Conservation (phyloP, 2,797 vertebrate genomes). For the Rhinophrynus dorsalis region DNA sequence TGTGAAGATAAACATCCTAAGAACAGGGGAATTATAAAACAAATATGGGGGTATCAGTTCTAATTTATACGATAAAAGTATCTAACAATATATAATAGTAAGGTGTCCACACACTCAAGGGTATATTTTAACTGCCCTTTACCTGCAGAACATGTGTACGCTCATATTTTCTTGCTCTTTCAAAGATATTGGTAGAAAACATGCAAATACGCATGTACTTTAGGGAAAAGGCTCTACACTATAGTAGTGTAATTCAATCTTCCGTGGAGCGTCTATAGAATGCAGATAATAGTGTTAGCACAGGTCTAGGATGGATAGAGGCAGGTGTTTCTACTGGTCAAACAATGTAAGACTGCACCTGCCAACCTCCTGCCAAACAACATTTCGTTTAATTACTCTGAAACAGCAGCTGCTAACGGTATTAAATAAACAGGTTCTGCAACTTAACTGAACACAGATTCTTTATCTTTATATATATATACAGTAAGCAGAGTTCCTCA, state of each 20-base stretch:
- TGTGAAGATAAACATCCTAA: too few species aligned
- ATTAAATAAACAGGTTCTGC: conserved; percentile 68
- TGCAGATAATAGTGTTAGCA: conserved; percentile 60
- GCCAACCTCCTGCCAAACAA: conserved; percentile 62
- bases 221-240: too few species aligned
- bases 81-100: too few species aligned
- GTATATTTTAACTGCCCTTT: too few species aligned
- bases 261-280: conserved; percentile 37
- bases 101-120: too few species aligned
- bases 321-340: conserved; percentile 67
- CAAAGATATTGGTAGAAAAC: neutral
- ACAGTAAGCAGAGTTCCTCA: conserved; percentile 25
- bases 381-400: conserved; percentile 60
- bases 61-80: too few species aligned
- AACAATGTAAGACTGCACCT: conserved; percentile 61
- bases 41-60: too few species aligned
- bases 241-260: conserved; percentile 8
- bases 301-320: conserved; percentile 56
- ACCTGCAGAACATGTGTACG: too few species aligned
- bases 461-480: conserved; percentile 16
- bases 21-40: too few species aligned
- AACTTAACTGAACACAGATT: conserved; percentile 59
- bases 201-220: neutral
- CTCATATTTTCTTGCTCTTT: neutral
- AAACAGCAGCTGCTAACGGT: conserved; percentile 49